These are phyloP conservation scores for Eremophila alpestris DNA, from an alignment of 2,797 vertebrate genomes.

Conservation along the genomic window DNA sequence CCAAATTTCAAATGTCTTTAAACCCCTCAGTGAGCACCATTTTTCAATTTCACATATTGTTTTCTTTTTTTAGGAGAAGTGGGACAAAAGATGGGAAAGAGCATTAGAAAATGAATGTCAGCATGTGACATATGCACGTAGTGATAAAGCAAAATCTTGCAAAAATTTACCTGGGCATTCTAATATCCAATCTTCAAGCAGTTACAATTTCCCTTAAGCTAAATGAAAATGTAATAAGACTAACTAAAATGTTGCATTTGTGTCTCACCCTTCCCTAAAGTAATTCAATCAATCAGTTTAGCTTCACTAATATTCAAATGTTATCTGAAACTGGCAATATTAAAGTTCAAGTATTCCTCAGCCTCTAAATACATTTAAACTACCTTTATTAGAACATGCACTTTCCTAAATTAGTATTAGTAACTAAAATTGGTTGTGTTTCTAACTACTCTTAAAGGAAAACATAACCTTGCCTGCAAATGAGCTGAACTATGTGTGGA, in stretches of 20 bases:
- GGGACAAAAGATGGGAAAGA: conserved; percentile 39
- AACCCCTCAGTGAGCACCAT: conserved; percentile 78
- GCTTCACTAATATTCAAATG: conserved; percentile 67
- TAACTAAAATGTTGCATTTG: conserved; percentile 62
- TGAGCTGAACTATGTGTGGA: not conserved
- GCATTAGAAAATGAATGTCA: conserved; percentile 43
- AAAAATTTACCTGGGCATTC: conserved; percentile 47
- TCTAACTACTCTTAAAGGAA: conserved; percentile 30
- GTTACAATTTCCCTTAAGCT: conserved; percentile 49
- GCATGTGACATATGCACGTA: conserved; percentile 46
- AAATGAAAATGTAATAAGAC: conserved; percentile 54
- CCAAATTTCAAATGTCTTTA: conserved; percentile 81
- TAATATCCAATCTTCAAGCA: conserved; percentile 29
- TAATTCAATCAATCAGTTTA: conserved; percentile 70
- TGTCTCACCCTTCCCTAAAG: conserved; percentile 47
- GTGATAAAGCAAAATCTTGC: conserved; percentile 31
- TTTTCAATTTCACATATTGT: conserved; percentile 78
- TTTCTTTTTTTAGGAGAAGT: conserved; percentile 59
- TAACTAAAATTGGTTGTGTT: conserved; percentile 42
- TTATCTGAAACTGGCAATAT: conserved; percentile 37
- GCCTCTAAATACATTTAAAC: conserved; percentile 50
- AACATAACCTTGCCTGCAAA: conserved; percentile 36
- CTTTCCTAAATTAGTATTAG: conserved; percentile 52
- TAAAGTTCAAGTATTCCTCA: conserved; percentile 52
- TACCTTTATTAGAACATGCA: conserved; percentile 38